Conservation (phyloP, 2,797 vertebrate species). For the Amblyopsis hoosieri region DNA sequence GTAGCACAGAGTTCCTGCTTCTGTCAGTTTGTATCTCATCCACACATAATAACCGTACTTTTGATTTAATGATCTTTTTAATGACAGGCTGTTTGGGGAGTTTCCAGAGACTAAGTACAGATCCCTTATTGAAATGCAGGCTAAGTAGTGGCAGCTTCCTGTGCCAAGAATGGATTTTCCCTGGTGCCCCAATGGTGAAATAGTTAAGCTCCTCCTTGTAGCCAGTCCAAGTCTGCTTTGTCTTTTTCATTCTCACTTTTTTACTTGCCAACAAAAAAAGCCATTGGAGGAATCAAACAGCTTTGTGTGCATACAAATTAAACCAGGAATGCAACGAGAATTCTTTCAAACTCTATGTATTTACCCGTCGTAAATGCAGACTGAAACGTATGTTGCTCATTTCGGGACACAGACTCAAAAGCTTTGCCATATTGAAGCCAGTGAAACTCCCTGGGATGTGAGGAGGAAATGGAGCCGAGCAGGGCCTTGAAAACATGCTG, state of each 20-base stretch:
- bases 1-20: slow-evolving; percentile 77
- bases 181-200: slow-evolving; percentile 85
- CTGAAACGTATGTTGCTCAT: slow-evolving; percentile 4
- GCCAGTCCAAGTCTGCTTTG: slow-evolving; percentile 70
- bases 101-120: slow-evolving; percentile 89
- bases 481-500: slow-evolving; percentile 32
- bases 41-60: slow-evolving; percentile 67
- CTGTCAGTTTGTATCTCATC: slow-evolving; percentile 71
- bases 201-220: slow-evolving; percentile 85
- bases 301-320: slow-evolving; percentile 26
- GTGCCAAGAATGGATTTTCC: slow-evolving; percentile 92
- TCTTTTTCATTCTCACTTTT: slow-evolving; percentile 33
- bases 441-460: slow-evolving; percentile 8
- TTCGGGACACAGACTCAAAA: not conserved
- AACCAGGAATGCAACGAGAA: slow-evolving; percentile 16
- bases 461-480: slow-evolving; percentile 22
- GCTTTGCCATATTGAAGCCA: slow-evolving; percentile 19
- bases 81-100: slow-evolving; percentile 86
- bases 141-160: slow-evolving; percentile 86
- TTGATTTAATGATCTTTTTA: slow-evolving; percentile 91
- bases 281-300: slow-evolving; percentile 26
- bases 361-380: slow-evolving; percentile 10
- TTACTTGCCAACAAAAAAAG: slow-evolving; percentile 42
- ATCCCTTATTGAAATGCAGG: slow-evolving; percentile 91
- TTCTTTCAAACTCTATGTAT: slow-evolving; percentile 16